phyloP scores from a whole-genome alignment of 2,888 invertebrate genomes.

The Pteria penguin region DNA sequence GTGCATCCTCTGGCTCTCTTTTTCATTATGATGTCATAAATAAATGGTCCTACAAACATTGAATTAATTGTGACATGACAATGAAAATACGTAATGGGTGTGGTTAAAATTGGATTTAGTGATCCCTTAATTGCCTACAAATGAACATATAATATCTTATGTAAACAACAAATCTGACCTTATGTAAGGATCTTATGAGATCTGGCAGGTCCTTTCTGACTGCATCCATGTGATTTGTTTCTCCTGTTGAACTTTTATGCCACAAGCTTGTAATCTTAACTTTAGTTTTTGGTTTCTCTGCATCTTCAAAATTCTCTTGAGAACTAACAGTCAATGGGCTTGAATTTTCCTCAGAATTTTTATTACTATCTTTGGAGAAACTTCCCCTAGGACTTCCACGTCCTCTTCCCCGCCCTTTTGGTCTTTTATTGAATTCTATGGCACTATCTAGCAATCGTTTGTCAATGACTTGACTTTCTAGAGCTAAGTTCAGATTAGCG shows the following conservation, averaged over 20 bases:
- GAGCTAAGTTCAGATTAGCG: not conserved
- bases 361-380: not conserved
- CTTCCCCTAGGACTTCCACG: not conserved
- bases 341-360: not conserved
- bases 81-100: no score
- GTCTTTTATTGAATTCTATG: not conserved
- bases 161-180: no score
- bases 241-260: not conserved
- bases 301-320: not conserved
- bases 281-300: not conserved
- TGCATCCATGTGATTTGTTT: not conserved
- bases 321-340: not conserved
- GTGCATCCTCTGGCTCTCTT: no score
- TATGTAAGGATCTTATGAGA: not conserved
- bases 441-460: not conserved
- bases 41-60: no score
- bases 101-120: no score
- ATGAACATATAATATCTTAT: no score
- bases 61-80: no score
- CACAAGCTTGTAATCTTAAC: not conserved
- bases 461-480: not conserved
- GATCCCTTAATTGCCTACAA: no score
- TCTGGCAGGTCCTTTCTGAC: not conserved
- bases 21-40: no score
- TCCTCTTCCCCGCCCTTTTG: not conserved